Conservation (phyloP, 2,113 vertebrate species). For the Phyllostomus discolor region DNA sequence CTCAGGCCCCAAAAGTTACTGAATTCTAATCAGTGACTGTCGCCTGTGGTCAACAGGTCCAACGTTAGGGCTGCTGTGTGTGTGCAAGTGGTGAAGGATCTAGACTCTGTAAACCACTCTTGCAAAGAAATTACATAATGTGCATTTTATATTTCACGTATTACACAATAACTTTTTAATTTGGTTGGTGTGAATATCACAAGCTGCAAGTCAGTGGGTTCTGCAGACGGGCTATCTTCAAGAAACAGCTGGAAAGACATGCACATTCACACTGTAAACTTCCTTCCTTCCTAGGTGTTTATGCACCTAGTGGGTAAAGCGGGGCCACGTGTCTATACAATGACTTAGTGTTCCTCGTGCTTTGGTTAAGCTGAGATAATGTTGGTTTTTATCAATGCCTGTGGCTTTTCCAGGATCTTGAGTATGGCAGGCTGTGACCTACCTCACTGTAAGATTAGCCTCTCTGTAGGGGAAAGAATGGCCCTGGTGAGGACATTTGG, state of each 20-base stretch:
- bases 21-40: neutral
- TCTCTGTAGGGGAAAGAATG: neutral
- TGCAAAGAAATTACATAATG: neutral
- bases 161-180: neutral
- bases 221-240: neutral
- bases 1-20: neutral
- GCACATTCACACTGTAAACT: neutral
- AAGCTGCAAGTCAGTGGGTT: neutral
- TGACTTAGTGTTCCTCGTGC: neutral
- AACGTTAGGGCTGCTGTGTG: neutral
- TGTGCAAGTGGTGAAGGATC: neutral
- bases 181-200: neutral
- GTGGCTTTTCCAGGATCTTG: neutral
- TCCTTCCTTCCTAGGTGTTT: too few species aligned
- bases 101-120: neutral
- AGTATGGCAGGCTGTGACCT: neutral
- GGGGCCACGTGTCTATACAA: neutral
- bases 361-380: neutral
- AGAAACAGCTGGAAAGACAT: neutral
- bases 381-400: neutral
- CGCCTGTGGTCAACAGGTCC: neutral
- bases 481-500: neutral
- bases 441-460: neutral
- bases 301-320: neutral
- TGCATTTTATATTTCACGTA: neutral